phyloP scores from a whole-genome alignment of 64 coral and sea anemone genomes.

The Montipora efflorescens region DNA sequence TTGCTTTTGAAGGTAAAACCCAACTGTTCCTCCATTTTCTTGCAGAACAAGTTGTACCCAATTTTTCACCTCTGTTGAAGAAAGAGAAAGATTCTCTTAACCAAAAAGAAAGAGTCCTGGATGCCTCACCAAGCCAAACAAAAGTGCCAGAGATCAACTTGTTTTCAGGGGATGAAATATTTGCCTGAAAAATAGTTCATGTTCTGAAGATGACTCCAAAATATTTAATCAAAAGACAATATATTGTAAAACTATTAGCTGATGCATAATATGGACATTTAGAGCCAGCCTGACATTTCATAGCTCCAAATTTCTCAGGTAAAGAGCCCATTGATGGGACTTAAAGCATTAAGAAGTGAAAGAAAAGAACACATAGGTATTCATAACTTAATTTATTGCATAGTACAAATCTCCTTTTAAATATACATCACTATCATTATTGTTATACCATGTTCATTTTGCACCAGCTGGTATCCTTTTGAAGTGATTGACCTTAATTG shows the following conservation, averaged over 20 bases:
- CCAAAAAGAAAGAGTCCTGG: conserved; percentile 26
- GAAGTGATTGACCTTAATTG: no score
- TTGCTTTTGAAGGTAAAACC: neutral
- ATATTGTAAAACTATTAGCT: neutral
- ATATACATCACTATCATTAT: neutral
- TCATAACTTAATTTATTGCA: neutral
- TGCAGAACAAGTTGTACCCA: conserved; percentile 66
- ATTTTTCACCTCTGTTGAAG: conserved; percentile 46
- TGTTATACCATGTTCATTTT: neutral
- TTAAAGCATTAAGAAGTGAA: neutral
- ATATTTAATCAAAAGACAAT: no score
- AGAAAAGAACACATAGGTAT: neutral
- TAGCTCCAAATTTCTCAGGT: no score
- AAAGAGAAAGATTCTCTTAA: neutral
- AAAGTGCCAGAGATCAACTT: conserved; percentile 56
- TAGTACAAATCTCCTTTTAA: neutral
- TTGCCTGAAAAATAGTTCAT: conserved; percentile 22
- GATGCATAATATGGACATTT: no score
- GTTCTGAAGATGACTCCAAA: neutral
- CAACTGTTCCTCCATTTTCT: neutral
- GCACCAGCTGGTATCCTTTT: neutral
- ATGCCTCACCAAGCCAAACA: neutral
- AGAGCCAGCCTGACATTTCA: no score
- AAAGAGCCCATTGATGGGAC: neutral
- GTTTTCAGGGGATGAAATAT: conserved; percentile 76